These are phyloP conservation scores for Choreutis nemorana DNA, from an alignment of 2,888 invertebrate genomes.

Conservation along the genomic window DNA sequence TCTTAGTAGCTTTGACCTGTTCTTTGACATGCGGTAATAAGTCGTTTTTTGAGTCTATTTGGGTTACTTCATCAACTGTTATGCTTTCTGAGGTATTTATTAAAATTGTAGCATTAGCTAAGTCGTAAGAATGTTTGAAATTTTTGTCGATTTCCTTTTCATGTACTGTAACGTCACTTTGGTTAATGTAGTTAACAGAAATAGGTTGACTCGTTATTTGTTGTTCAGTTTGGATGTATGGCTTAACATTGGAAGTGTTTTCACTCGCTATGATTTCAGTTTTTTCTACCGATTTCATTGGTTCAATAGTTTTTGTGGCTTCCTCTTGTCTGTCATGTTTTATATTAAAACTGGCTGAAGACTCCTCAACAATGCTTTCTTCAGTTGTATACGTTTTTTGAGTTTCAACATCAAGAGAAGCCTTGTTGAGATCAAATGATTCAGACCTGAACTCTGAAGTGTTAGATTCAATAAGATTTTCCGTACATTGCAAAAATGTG, in stretches of 20 bases:
- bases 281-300: constrained; percentile 32
- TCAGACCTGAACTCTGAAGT: too few relatives aligned
- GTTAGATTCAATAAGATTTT: too few relatives aligned
- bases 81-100: constrained; percentile 32
- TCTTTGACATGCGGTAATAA: constrained; percentile 16
- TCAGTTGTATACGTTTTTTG: constrained; percentile 28
- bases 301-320: constrained; percentile 33
- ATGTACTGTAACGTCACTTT: constrained; percentile 28
- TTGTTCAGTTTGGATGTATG: neutral
- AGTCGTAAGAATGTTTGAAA: constrained; percentile 16
- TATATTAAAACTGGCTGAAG: constrained; percentile 39
- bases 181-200: constrained; percentile 26
- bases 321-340: constrained; percentile 35
- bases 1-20: constrained; percentile 32
- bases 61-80: constrained; percentile 37
- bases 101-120: constrained; percentile 26
- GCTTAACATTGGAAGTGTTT: constrained; percentile 19
- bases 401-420: constrained; percentile 25
- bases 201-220: too few relatives aligned
- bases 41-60: constrained; percentile 29
- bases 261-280: constrained; percentile 32
- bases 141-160: constrained; percentile 29
- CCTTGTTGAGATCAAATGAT: too few relatives aligned
- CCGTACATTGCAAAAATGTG: too few relatives aligned
- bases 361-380: constrained; percentile 43